A percentile compares a stretch with the other conserved stretches of the same genome.
Conservation (phyloP, 2,888 invertebrate species). For the Meiosimyza platycephala region DNA sequence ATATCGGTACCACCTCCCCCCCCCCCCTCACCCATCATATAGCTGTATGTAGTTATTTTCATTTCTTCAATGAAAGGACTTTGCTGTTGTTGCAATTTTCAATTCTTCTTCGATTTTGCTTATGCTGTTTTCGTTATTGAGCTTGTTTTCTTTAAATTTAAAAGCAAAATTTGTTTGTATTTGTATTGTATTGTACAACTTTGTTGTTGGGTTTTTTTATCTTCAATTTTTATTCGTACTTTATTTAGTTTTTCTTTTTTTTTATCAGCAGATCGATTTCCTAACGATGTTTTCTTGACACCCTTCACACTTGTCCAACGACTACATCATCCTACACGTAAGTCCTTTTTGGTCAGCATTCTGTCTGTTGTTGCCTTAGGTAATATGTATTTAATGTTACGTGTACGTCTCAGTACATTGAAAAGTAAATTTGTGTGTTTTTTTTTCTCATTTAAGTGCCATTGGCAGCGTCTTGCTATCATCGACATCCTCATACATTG, state of each 20-base stretch:
- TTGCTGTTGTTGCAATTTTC: slow-evolving; percentile 10
- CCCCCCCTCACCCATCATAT: too few relatives aligned
- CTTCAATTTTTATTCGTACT: not conserved
- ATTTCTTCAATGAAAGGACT: slow-evolving; percentile 17
- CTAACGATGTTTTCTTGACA: not conserved
- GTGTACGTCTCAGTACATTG: slow-evolving; percentile 50
- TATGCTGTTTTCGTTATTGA: slow-evolving; percentile 44
- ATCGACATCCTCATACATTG: not conserved
- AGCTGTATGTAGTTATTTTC: too few relatives aligned
- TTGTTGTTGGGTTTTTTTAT: slow-evolving; percentile 17
- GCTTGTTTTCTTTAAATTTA: slow-evolving; percentile 46
- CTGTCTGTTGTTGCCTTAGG: slow-evolving; percentile 14
- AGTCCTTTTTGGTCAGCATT: not conserved
- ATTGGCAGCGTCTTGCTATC: slow-evolving; percentile 31
- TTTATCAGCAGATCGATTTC: not conserved
- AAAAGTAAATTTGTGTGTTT: slow-evolving; percentile 34
- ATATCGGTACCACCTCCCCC: not conserved
- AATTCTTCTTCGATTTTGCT: slow-evolving; percentile 50
- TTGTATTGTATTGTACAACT: slow-evolving; percentile 45
- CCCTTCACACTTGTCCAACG: too few relatives aligned
- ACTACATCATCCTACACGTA: too few relatives aligned
- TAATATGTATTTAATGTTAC: slow-evolving; percentile 51
- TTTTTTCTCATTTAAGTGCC: slow-evolving; percentile 31
- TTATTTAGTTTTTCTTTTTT: slow-evolving; percentile 18
- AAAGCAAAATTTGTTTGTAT: slow-evolving; percentile 27